Evolutionary conservation across 1,140 invertebrate genomes (phyloP), one percentile per base, ranked within the genome.

Genomic region (Papilio aristodemus): DNA sequence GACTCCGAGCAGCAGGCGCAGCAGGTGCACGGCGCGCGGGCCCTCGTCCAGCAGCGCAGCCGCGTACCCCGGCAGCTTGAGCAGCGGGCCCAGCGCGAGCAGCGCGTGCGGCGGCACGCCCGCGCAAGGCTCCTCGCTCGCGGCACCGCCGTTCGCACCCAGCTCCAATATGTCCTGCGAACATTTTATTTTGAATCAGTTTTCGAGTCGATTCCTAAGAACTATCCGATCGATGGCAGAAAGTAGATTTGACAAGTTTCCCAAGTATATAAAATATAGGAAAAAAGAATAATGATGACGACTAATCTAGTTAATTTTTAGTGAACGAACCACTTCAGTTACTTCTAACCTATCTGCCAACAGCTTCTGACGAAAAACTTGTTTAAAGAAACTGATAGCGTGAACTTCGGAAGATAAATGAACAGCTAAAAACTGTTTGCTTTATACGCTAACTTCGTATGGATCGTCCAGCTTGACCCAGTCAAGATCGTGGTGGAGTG

Each of bases 51-150:
- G 91, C 32, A 99, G 81, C 4, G 97, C 95, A 83, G 97, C 96
- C 0, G 97, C 97, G 86, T 98, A 98, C 5, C 97, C 96, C 0
- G 97, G 97, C 68, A 98, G 89, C 54, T 97, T 93, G 8, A 98
- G 91, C 80, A 98, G 97, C 13, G 98, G 89, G 5, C 96, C 96
- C 85, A 98, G 97, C 1, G 97, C 97, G 9, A 96, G 95, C 32
- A 98, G 92, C 27, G 97, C 97, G 90, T 98, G 97, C 19, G 96
- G 95, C 3, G 97, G 97, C 36, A 98, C 96, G 75, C 92, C 91
- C 10, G 78, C 68, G 87, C 68, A 68, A 73, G 84, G 73, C 81
- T 88, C 77, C 0, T 95, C 59, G 83, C 81, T 70, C 7, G 69
- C 68, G 0, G 43, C 68, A 32, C 39, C 67, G 39, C 59, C 60